These are phyloP conservation scores for Mythimna vitellina DNA, from an alignment of 2,888 invertebrate genomes.

Conservation along the genomic window DNA sequence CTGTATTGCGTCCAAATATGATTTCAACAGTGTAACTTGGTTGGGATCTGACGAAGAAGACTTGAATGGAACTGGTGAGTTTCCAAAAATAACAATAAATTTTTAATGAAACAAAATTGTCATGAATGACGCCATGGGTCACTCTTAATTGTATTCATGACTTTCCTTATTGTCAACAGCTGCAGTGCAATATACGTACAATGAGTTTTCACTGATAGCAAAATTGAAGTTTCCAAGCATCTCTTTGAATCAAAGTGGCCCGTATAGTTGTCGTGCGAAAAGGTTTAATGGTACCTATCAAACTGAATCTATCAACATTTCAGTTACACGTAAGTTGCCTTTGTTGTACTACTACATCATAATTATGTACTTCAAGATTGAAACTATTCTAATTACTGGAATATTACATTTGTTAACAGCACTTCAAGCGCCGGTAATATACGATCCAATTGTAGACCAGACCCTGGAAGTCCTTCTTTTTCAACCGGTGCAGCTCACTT, in stretches of 20 bases:
- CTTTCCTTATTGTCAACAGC: conserved; percentile 51
- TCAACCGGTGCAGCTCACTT: conserved; percentile 81
- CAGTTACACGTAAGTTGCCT: conserved; percentile 74
- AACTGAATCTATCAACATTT: conserved; percentile 68
- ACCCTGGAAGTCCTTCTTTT: conserved; percentile 69
- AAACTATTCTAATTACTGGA: not conserved
- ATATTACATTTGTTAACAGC: conserved; percentile 62
- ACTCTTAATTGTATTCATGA: not conserved
- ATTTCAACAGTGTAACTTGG: conserved; percentile 80
- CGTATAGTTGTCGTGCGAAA: conserved; percentile 76
- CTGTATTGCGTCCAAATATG: conserved; percentile 81
- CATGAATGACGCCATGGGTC: not conserved
- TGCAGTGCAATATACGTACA: conserved; percentile 70
- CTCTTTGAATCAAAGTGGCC: conserved; percentile 72
- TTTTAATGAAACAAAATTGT: not conserved
- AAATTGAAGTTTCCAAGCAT: conserved; percentile 75
- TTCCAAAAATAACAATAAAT: not conserved
- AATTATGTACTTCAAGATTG: not conserved
- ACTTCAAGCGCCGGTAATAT: conserved; percentile 68
- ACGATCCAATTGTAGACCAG: conserved; percentile 65
- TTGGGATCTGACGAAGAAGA: conserved; percentile 60
- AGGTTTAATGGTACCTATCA: conserved; percentile 60
- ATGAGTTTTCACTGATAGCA: conserved; percentile 75
- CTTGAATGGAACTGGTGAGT: conserved; percentile 67
- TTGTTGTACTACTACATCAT: not conserved